Evolutionary conservation across 2,888 invertebrate genomes (phyloP), one percentile per base, ranked within the genome.

Genomic region (Flexamia atlantica): DNA sequence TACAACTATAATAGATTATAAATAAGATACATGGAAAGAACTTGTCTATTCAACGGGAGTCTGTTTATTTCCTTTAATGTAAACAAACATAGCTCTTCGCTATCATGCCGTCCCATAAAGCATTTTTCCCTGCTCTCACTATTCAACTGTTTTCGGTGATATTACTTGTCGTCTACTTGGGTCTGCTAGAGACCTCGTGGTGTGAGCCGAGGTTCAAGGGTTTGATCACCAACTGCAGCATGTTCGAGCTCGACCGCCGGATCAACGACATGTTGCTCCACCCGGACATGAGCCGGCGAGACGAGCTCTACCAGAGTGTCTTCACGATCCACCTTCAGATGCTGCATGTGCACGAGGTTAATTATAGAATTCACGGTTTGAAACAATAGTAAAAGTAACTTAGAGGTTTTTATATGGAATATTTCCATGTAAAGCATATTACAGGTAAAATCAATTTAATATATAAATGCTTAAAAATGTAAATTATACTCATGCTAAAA

Each of bases 231-330:
- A 68, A 72, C 72, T 36, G 42, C 25, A 72, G 40, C 17, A 72
- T 72, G 42, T 72, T 42, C 17, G 72, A 72, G n/a, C 72, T 72
- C 7, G 72, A 72, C 17, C 40, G n/a, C 12, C 20, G 40, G 10
- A 42, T 72, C 32, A 72, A 36, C 25, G 25, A 72, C 25, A 36
- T 72, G 36, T 40, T 72, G 40, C 42, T 72, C 23, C 36, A 72
- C 28, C 36, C 36, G 10, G 40, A 72, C 20, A 23, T 23, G 42
- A 42, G 20, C 10, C n/a, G 40, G 5, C 4, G 72, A 17, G 42
- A 72, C 17, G 72, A 72, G 40, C 72, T 72, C 1, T 72, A 72
- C 72, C 72, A 72, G n/a, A 20, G 36, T 40, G 40, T 72, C 1
- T 72, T 40, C 17, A 72, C 72, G 1, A 36, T 72, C 10, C 72